Percentiles rank a stretch among this genome's conserved stretches.
Conservation (phyloP, 2,797 vertebrate species). For the Cygnus olor region DNA sequence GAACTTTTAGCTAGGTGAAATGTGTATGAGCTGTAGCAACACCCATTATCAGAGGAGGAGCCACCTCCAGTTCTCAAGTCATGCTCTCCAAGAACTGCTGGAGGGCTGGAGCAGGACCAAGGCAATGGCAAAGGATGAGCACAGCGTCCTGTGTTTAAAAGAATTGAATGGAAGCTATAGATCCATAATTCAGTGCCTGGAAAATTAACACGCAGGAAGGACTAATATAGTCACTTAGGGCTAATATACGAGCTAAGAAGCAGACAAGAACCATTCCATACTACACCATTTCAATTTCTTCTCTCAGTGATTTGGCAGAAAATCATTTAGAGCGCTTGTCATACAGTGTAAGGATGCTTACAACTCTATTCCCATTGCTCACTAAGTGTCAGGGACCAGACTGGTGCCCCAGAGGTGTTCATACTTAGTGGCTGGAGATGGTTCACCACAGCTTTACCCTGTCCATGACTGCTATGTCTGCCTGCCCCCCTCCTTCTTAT, state of each 20-base stretch:
- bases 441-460: not conserved
- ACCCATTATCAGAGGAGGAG: constrained; percentile 16
- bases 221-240: not conserved
- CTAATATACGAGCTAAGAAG: not conserved
- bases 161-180: not conserved
- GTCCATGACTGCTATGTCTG: not conserved
- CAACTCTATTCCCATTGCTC: not conserved
- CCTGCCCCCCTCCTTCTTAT: not conserved
- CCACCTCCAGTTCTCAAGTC: not conserved
- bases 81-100: constrained; percentile 5
- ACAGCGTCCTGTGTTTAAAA: not conserved
- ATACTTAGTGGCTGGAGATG: not conserved
- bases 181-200: not conserved
- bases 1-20: constrained; percentile 33
- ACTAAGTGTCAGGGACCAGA: not conserved
- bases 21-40: not conserved
- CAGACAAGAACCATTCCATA: not conserved
- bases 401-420: not conserved
- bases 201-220: not conserved
- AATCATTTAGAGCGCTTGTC: not conserved
- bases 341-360: not conserved
- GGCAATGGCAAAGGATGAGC: not conserved
- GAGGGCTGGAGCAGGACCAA: not conserved
- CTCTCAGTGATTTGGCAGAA: not conserved
- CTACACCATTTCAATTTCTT: not conserved